Base-by-base conservation (phyloP, 2,888 invertebrate genomes). In the Magallana nippona region DNA sequence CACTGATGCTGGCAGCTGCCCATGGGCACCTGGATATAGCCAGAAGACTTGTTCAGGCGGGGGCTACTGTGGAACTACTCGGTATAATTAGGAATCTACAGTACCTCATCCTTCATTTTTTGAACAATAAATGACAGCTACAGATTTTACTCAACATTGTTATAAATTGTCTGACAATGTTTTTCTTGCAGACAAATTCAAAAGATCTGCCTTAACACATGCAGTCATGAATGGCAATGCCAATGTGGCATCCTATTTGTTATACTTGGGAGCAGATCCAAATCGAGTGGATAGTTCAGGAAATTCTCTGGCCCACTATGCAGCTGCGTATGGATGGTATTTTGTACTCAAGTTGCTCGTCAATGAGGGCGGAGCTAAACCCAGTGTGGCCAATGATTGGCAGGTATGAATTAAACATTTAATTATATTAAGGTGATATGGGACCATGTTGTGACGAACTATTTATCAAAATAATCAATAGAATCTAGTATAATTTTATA, bases 241-340 rank as follows among this genome's bases (percentile, higher is more conserved):
- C 0, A 93, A 94, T 85, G 91, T 95, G 62, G 94, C 94, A 1
- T 95, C 95, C 0, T 95, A 94, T 91, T 90, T 95, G 79, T 91
- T 95, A 22, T 89, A 93, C 56, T 89, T 94, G 63, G 95, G 95
- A 13, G 94, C 94, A 1, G 94, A 95, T 89, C 94, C 95, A 1
- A 92, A 95, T 86, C 89, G 91, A 10, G 91, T 91, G 0, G 95
- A 95, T 89, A 94, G 94, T 55, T 95, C 95, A 11, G 95, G 95
- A 57, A 95, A 95, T 90, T 93, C 95, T 0, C 89, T 94, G 2
- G 92, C 95, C 1, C 95, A 95, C 91, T 95, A 95, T 90, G 95
- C 95, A 2, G 94, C 95, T 79, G 95, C 95, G 0, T 95, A 95
- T 90, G 95, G 95, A 22, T 95, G 95, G 95, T 94, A 95, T 89